These are phyloP conservation scores for Pimephales promelas DNA, from an alignment of 2,113 vertebrate species.

Conservation along the genomic window DNA sequence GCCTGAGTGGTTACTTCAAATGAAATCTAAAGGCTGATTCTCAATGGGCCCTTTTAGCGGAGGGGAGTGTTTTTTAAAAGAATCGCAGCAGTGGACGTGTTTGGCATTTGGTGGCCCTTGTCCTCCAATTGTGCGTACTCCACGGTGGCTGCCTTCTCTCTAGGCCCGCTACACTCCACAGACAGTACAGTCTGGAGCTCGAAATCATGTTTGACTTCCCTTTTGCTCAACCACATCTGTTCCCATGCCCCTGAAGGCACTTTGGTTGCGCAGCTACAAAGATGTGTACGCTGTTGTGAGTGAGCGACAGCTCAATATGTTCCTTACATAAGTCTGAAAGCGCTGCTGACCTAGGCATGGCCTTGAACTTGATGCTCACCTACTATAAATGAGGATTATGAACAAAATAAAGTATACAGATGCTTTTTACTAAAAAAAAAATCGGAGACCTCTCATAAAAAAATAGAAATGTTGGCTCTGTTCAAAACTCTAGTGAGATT, in stretches of 20 bases:
- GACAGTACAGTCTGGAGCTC: slow-evolving; percentile 48
- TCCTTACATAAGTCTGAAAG: slow-evolving; percentile 60
- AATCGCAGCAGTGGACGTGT: slow-evolving; percentile 79
- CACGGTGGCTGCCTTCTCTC: slow-evolving; percentile 65
- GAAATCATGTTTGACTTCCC: slow-evolving; percentile 65
- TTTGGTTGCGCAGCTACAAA: slow-evolving; percentile 58
- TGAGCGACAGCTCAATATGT: slow-evolving; percentile 70
- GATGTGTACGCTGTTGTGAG: slow-evolving; percentile 63
- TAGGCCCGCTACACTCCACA: slow-evolving; percentile 41
- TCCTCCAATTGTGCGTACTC: slow-evolving; percentile 68
- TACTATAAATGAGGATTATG: slow-evolving; percentile 9
- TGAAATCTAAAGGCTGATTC: slow-evolving; percentile 68
- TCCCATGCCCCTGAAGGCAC: slow-evolving; percentile 64
- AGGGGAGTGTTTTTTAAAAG: slow-evolving; percentile 63
- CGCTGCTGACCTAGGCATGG: slow-evolving; percentile 20
- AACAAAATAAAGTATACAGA: not conserved
- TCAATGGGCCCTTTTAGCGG: slow-evolving; percentile 63
- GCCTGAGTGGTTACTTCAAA: slow-evolving; percentile 72
- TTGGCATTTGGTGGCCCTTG: slow-evolving; percentile 75
- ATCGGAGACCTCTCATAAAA: not conserved
- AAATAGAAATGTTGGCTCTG: not conserved
- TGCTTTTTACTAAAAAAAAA: not conserved
- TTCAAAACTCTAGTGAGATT: not conserved
- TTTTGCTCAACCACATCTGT: slow-evolving; percentile 61
- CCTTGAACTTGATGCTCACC: slow-evolving; percentile 9